phyloP scores from a whole-genome alignment of 2,113 vertebrate genomes.

The Symphodus melops region DNA sequence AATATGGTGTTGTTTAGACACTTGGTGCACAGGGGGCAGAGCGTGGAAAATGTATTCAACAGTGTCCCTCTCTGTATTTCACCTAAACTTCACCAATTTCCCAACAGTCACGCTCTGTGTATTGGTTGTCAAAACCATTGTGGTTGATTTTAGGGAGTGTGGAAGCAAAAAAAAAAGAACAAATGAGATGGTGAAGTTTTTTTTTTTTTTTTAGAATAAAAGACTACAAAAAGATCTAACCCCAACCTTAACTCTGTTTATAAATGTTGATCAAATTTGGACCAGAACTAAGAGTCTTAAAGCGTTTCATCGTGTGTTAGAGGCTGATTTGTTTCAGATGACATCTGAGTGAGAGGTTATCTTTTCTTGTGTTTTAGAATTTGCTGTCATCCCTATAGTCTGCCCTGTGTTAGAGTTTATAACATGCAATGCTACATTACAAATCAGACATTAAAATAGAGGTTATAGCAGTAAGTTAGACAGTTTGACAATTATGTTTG shows the following conservation, averaged over 20 bases:
- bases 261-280: not conserved
- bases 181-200: not conserved
- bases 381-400: not conserved
- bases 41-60: not conserved
- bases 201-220: no score
- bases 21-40: not conserved
- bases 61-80: not conserved
- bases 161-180: not conserved
- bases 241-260: no score
- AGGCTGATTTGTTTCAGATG: not conserved
- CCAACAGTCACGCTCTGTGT: not conserved
- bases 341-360: not conserved
- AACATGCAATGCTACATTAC: not conserved
- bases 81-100: not conserved
- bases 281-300: not conserved
- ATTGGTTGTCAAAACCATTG: no score
- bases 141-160: no score
- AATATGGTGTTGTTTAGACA: not conserved
- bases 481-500: not conserved
- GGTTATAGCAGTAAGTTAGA: no score
- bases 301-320: not conserved
- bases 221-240: not conserved
- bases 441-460: not conserved
- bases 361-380: not conserved
- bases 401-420: not conserved